Base-by-base conservation (phyloP, 2,888 invertebrate species). In the Drosophila gaucha region DNA sequence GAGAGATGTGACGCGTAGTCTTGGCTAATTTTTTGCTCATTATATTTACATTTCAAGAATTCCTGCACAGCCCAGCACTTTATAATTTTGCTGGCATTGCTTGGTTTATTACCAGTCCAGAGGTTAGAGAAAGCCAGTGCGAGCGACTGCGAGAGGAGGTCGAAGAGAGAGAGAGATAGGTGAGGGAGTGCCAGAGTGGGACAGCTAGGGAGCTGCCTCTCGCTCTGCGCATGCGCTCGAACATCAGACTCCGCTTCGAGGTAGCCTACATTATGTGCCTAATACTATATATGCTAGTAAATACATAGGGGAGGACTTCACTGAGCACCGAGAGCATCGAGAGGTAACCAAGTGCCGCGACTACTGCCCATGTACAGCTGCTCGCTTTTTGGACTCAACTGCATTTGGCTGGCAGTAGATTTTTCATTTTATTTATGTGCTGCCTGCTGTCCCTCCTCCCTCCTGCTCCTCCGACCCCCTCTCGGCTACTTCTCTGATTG, bases 361-460 rank as follows among this genome's bases (percentile, higher is more conserved):
- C 80, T 65, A 56, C 67, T 72, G 54, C 58, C 41, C 64, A 70
- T 67, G 67, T 67, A 50, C 46, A 59, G 66, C 59, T 67, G 51
- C 50, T 35, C 43, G 58, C 46, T 66, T 66, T 62, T 69, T 55
- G 54, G 62, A 73, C 70, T 74, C 64, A 65, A 86, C 86, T 86
- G 84, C 82, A 86, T 87, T 84, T 84, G 77, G 76, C 70, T 72
- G 76, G 80, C 75, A 88, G 88, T 87, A 84, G 88, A 88, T 87
- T 87, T 86, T 83, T 88, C 78, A 82, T 84, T 88, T 84, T 88
- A 88, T 88, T 88, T 88, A 88, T 88, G 86, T 83, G 86, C 86
- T 80, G 50, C 30, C 54, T 43, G 57, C 43, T 60, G 49, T 59
- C 64, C 24, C 18, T 31, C 6, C 22, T 20, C 26, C 20, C 26